Evolutionary conservation across 2,888 invertebrate genomes (phyloP), one percentile per base, ranked within the genome.

Genomic region (Clitarchus hookeri): DNA sequence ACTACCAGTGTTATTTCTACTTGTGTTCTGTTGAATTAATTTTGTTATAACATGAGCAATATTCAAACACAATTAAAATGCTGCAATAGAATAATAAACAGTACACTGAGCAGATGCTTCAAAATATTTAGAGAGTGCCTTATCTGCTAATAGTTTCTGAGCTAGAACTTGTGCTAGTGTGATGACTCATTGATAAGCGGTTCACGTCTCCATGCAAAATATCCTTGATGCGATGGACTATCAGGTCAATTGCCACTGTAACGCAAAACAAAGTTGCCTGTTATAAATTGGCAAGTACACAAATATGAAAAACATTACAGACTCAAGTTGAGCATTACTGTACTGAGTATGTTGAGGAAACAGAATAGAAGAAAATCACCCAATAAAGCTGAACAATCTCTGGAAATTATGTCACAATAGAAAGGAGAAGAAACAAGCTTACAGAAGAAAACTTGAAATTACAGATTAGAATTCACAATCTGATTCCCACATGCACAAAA

Each of bases 191-290:
- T 65, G 65, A 11, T n/a, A 65, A 65, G 23, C 85, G 87, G 84
- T 80, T 85, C 87, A 87, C 84, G n/a, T 86, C 86, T 82, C 88
- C 88, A 91, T 94, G 96, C 93, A 99, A 95, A 91, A 98, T 96
- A 93, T 99, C 99, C 95, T 98, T 96, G 93, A 99, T 98, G 95
- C 99, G 99, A 93, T 98, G 98, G 90, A 99, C 99, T 93, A 99
- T 99, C 92, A 99, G 95, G 94, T 98, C 98, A 93, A 99, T 99
- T 93, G 99, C 99, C 95, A 99, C 99, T 98, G 97, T 94, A 97
- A 96, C 65, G 65, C 65, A 65, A 65, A 65, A 19, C 19, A 65
- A 65, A 65, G 65, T 65, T 65, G 65, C 65, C 65, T 65, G 65
- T 65, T 65, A 65, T 23, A 65, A 65, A n/a, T 23, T 65, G 65